phyloP scores from a whole-genome alignment of 2,113 vertebrate genomes.

The Picathartes gymnocephalus region DNA sequence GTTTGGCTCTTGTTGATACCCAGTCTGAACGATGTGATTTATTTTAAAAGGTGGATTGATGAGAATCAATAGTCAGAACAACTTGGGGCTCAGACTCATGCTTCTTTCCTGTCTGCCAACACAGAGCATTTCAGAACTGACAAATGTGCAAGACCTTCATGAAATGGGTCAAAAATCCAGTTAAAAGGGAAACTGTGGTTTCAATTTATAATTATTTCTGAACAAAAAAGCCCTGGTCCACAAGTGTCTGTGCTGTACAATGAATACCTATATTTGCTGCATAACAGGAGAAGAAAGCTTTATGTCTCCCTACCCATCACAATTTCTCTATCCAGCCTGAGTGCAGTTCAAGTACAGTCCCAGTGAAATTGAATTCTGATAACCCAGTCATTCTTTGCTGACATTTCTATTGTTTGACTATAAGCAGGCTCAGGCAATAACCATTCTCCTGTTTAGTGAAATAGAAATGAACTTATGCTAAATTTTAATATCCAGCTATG shows the following conservation, averaged over 20 bases:
- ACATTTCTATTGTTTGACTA: not conserved
- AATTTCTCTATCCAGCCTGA: not conserved
- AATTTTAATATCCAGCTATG: constrained; percentile 6
- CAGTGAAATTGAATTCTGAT: not conserved
- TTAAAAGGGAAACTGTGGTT: not conserved
- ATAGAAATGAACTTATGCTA: not conserved
- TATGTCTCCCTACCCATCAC: not conserved
- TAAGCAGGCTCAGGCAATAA: not conserved
- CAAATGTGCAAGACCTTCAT: not conserved
- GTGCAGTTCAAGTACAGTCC: not conserved
- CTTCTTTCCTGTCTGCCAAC: not conserved
- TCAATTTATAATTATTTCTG: not conserved
- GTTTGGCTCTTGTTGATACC: not conserved
- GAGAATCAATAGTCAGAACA: not conserved
- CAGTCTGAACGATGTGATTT: not conserved
- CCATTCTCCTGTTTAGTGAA: not conserved
- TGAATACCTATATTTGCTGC: not conserved
- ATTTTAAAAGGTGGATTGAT: not conserved
- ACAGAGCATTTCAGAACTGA: not conserved
- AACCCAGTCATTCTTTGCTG: not conserved
- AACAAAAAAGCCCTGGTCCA: not conserved
- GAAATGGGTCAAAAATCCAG: not conserved
- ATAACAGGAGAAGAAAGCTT: not conserved
- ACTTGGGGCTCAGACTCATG: not conserved
- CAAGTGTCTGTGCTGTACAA: not conserved